Base-by-base conservation (phyloP, 2,888 invertebrate species). In the Saturnia japonica region DNA sequence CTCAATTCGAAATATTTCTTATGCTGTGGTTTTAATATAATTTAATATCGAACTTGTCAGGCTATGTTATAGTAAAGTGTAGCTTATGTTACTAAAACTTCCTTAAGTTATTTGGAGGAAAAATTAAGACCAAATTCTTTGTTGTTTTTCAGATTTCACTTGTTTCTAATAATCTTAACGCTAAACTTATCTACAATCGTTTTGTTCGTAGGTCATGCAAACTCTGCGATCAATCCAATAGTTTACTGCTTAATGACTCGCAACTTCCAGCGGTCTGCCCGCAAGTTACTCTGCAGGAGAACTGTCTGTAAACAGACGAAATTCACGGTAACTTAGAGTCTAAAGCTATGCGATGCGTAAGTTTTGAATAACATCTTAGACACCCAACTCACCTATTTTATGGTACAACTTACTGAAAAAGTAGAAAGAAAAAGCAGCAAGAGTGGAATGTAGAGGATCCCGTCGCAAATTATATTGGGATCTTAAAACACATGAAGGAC, bases 231-330 rank as follows among this genome's bases (percentile, higher is more conserved):
- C 73, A 96, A 97, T 85, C 96, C 96, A 0, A 94, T 97, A 68
- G 95, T 97, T 16, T 97, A 97, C 86, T 97, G 96, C 81, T 94
- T 96, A 80, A 96, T 97, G 94, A 96, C 96, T 71, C 93, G 95
- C 68, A 96, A 72, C 85, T 96, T 97, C 85, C 94, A 97, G 70
- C 91, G 95, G 60, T 96, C 96, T 0, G 95, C 96, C 1, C 92
- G 93, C 72, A 95, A 95, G 76, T 89, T 96, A 70, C 88, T 96
- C 1, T 94, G 93, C 67, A 88, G 91, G 0, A 82, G 88, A 25
- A 85, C 85, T 0, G 86, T 86, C 4, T 91, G 91, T 72, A 84
- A 88, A 73, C 91, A 90, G 47, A 85, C 87, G 3, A 88, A 86
- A 25, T 90, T 93, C 60, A 90, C 91, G 82, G 91, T 91, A 78